Conservation (phyloP, 2,888 invertebrate species). For the Diarsia brunnea region DNA sequence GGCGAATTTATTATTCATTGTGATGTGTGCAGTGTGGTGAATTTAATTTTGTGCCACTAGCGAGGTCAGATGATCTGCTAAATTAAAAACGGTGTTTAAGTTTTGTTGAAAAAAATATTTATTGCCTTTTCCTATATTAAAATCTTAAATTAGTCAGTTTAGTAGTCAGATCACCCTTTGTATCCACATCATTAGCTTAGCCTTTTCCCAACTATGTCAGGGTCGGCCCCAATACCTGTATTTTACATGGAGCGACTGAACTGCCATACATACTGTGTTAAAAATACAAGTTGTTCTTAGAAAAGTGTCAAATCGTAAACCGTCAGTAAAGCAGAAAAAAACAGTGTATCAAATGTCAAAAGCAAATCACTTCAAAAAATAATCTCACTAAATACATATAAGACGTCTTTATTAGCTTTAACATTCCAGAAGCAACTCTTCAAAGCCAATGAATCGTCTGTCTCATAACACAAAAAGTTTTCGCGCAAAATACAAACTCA, state of each 20-base stretch:
- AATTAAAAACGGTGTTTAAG: background rate
- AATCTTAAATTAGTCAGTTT: background rate
- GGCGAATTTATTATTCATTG: constrained; percentile 34
- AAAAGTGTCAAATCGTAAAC: background rate
- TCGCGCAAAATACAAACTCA: constrained; percentile 60
- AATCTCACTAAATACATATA: constrained; percentile 12
- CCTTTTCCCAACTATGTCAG: no score
- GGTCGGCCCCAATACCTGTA: no score
- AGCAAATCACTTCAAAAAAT: constrained; percentile 1
- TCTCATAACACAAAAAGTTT: constrained; percentile 51
- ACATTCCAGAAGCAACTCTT: constrained; percentile 10
- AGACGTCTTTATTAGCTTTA: constrained; percentile 14
- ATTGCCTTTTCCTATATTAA: background rate
- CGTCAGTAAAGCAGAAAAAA: background rate
- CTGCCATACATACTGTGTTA: background rate
- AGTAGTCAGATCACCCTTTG: background rate
- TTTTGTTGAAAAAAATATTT: background rate
- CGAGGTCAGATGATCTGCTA: background rate
- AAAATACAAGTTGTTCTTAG: background rate
- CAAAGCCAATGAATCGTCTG: constrained; percentile 20
- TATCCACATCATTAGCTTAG: no score
- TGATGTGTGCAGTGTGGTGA: constrained; percentile 15
- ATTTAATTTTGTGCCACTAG: constrained; percentile 10
- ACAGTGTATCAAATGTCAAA: constrained; percentile 6
- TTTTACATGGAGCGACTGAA: no score